A percentile compares a stretch with the other conserved stretches of the same genome.
Conservation (phyloP, 1,140 invertebrate genomes). For the Argopecten irradians region DNA sequence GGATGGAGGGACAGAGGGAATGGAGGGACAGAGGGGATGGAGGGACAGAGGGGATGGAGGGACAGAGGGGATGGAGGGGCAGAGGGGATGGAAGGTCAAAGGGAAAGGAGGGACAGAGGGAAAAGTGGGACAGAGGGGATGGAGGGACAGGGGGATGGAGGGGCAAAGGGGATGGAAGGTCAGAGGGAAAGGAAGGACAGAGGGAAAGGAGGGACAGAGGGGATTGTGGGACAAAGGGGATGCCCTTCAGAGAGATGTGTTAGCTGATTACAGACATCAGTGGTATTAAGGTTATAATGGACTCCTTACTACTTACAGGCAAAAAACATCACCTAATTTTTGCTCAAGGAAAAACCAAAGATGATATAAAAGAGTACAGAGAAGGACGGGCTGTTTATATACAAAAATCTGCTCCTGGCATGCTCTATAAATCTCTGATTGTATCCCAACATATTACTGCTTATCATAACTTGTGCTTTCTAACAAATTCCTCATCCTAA, state of each 20-base stretch:
- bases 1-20: not conserved
- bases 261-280: not conserved
- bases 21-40: not conserved
- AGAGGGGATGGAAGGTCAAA: not conserved
- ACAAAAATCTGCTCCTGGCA: not conserved
- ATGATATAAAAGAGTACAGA: not conserved
- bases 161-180: not conserved
- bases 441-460: not conserved
- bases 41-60: not conserved
- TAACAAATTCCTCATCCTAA: not conserved
- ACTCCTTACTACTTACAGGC: not conserved
- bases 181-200: too few relatives aligned
- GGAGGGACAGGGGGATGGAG: not conserved
- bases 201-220: not conserved
- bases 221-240: not conserved
- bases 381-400: not conserved
- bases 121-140: not conserved
- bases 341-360: conserved; percentile 1
- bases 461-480: conserved; percentile 18
- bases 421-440: conserved; percentile 11
- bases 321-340: not conserved
- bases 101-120: too few relatives aligned
- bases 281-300: not conserved
- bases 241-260: not conserved
- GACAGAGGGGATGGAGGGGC: not conserved